Evolutionary conservation across 2,888 invertebrate species (phyloP), one percentile per base, ranked within the genome.

Genomic region (Campoletis raptor): DNA sequence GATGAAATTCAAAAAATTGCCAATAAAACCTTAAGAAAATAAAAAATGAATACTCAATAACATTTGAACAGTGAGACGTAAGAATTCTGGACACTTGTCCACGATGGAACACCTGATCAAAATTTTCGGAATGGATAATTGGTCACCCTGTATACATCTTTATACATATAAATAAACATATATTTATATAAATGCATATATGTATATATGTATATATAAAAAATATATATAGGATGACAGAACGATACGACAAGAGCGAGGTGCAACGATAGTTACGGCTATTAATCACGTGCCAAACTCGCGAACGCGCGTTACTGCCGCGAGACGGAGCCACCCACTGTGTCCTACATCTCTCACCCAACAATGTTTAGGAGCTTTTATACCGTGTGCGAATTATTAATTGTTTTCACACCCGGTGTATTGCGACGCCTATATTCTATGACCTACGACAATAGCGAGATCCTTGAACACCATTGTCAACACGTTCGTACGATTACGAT

Each of bases 251-350:
- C 70, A 79, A 74, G 61, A 57, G 74, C 82, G 78, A 69, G 78
- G 76, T 82, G 78, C 73, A 57, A 82, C 82, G 78, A 82, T 77
- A 73, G 82, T 79, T 66, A 37, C 64, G 79, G 74, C 85, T 69
- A 85, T 85, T 83, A 85, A 85, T 85, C 85, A 85, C 74, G 52
- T 12, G 64, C 24, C 74, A 15, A 83, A 79, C 64, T 76, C 45
- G 64, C 57, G 21, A 80, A 30, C 15, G 45, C 67, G 36, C 67
- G 64, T 12, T 30, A 21, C 57, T 64, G 12, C 48, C 72, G 42
- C 72, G 67, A 40, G 48, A 76, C 36, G 37, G 30, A 42, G 24
- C 40, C 42, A 42, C 54, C 40, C 42, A 12, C 61, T 45, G 73
- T 52, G 77, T 67, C 42, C 77, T 52, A 73, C 69, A 80, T 61